Base-by-base conservation (phyloP, 2,888 invertebrate species). In the Malthinus flaveolus region DNA sequence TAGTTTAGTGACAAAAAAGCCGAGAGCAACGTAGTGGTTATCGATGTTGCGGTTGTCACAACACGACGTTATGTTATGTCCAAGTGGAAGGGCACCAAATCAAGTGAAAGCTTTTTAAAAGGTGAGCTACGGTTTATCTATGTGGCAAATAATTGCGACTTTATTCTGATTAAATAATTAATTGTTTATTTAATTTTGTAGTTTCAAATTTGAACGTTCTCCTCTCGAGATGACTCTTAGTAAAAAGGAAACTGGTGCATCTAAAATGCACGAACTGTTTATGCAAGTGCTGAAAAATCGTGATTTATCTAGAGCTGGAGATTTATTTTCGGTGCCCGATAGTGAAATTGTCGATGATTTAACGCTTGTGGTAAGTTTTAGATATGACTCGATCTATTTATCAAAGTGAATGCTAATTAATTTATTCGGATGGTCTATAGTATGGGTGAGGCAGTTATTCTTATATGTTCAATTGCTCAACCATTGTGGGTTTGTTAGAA, bases 301-400 rank as follows among this genome's bases (percentile, higher is more conserved):
- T 76, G 95, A 96, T 80, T 83, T 96, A 61, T 94, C 95, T 49
- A 82, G 90, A 76, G 95, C 95, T 70, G 95, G 95, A 31, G 95
- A 95, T 79, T 84, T 96, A 64, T 96, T 96, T 79, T 89, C 91
- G 8, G 87, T 96, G 62, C 86, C 90, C 44, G 94, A 97, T 81
- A 85, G 87, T 59, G 89, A 90, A 66, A 93, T 97, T 68, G 91
- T 93, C 23, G 86, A 89, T 77, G 92, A 93, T 78, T 82, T 93
- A 69, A 89, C 89, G 50, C 89, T 91, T 81, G 93, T 93, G 75
- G 88, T 95, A 73, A 84, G 87, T 73, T 15, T 39, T n/a, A 9
- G 13, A 10, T 9, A 42, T 42, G 23, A 23, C 23, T 23, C 23
- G 5, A 23, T 23, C 5, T 23, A 23, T 23, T 23, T n/a, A n/a